phyloP scores from a whole-genome alignment of 2,797 vertebrate genomes.

The Eulemur mongoz region DNA sequence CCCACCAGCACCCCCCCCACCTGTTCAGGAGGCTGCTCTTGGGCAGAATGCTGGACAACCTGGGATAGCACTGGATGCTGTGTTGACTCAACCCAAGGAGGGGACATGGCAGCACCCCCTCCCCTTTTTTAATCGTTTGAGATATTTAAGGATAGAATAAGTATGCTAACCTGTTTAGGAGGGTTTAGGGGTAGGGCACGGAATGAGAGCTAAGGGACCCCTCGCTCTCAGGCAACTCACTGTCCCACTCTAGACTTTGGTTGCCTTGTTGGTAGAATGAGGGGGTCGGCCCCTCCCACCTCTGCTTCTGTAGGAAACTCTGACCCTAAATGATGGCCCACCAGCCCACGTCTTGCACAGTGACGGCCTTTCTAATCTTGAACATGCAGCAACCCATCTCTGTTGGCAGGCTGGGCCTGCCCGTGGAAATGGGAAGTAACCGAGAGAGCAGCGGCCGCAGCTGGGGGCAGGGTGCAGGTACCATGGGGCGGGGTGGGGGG shows the following conservation, averaged over 20 bases:
- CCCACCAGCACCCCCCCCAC: background rate
- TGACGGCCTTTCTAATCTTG: background rate
- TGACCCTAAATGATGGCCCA: background rate
- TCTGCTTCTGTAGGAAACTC: background rate
- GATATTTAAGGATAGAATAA: background rate
- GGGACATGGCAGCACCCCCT: background rate
- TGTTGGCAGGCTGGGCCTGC: background rate
- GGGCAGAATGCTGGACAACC: background rate
- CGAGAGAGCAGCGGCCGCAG: accelerated
- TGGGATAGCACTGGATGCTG: background rate
- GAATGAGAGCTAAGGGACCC: background rate
- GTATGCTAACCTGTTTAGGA: background rate
- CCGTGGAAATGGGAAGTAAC: background rate
- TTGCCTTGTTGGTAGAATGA: background rate
- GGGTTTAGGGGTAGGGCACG: background rate
- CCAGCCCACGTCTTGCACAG: background rate
- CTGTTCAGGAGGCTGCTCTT: background rate
- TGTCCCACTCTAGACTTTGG: background rate
- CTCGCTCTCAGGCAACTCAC: background rate
- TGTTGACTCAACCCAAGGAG: background rate
- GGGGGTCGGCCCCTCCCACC: background rate
- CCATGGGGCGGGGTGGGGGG: background rate
- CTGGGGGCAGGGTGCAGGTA: background rate
- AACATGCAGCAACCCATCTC: background rate
- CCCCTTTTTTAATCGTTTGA: background rate